A percentile compares a stretch with the other conserved stretches of the same genome.
Evolutionary conservation across 2,113 vertebrate genomes (phyloP).

Genomic region (Phocoena sinus): DNA sequence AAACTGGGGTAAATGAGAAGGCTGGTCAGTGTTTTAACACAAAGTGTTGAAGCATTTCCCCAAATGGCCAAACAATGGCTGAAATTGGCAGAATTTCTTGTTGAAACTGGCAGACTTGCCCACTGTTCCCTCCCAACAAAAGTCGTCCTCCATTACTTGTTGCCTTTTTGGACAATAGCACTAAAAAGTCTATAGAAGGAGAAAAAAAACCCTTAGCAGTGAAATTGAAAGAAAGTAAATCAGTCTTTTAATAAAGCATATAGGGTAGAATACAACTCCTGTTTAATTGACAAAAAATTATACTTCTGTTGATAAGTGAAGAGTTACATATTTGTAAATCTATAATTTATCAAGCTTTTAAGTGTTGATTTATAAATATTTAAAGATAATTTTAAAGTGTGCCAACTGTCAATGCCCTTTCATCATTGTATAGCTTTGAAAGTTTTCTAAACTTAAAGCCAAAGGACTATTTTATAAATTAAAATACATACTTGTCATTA

Average conservation of each 20-base stretch:
- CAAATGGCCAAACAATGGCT: not conserved
- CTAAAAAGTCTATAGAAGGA: not conserved
- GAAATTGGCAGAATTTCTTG: conserved; percentile 21
- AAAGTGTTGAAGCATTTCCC: conserved; percentile 47
- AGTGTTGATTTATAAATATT: not conserved
- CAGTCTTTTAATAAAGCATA: not conserved
- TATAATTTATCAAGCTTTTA: not conserved
- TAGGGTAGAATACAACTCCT: not conserved
- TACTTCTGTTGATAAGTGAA: not conserved
- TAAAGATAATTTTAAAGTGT: not conserved
- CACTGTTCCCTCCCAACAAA: not conserved
- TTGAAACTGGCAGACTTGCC: conserved; percentile 47
- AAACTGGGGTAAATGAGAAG: conserved; percentile 17
- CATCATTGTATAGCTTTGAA: not conserved
- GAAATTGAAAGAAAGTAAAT: not conserved
- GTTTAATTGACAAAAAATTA: not conserved
- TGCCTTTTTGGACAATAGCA: conserved; percentile 12
- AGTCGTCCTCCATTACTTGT: not conserved
- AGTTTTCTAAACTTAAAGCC: not conserved
- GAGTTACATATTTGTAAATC: not conserved
- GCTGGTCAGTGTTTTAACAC: conserved; percentile 31
- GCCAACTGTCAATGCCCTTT: not conserved
- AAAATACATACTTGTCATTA: not conserved
- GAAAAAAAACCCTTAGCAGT: not conserved
- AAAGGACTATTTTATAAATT: not conserved